phyloP scores from a whole-genome alignment of 2,797 vertebrate genomes.

The Ctenochaetus hawaiiensis region DNA sequence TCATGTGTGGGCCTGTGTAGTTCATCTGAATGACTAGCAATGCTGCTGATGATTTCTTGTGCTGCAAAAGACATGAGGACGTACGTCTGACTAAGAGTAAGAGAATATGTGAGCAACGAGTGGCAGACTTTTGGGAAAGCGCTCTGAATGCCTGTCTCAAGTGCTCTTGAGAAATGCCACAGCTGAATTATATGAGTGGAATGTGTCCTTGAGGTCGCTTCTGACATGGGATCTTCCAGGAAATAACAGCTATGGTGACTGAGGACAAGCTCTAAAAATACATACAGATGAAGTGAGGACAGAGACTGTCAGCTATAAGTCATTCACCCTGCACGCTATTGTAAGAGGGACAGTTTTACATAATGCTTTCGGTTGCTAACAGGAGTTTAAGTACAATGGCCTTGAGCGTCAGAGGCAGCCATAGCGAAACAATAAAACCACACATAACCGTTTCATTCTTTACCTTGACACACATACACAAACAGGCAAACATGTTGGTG shows the following conservation, averaged over 20 bases:
- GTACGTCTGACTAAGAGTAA: background rate
- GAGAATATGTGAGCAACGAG: constrained; percentile 16
- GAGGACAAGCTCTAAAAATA: constrained; percentile 22
- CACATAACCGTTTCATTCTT: background rate
- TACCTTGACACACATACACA: too few species aligned
- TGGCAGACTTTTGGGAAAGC: constrained; percentile 21
- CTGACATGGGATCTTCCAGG: constrained; percentile 34
- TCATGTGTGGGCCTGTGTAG: background rate
- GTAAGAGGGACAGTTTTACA: constrained; percentile 9
- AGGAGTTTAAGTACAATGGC: background rate
- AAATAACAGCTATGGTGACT: constrained; percentile 24
- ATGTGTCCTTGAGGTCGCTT: constrained; percentile 49
- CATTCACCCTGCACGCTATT: background rate
- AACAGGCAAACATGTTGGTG: too few species aligned
- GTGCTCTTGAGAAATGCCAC: constrained; percentile 39
- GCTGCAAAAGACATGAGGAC: background rate
- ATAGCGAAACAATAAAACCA: background rate
- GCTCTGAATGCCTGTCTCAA: constrained; percentile 4
- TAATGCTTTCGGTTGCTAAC: constrained; percentile 10
- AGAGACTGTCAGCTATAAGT: background rate
- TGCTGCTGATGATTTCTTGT: too few species aligned
- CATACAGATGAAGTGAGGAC: background rate
- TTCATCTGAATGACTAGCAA: background rate
- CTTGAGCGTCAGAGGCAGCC: background rate
- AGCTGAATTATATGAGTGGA: constrained; percentile 33